Conservation (phyloP, 2,113 vertebrate genomes). For the Phylloscopus trochiloides region DNA sequence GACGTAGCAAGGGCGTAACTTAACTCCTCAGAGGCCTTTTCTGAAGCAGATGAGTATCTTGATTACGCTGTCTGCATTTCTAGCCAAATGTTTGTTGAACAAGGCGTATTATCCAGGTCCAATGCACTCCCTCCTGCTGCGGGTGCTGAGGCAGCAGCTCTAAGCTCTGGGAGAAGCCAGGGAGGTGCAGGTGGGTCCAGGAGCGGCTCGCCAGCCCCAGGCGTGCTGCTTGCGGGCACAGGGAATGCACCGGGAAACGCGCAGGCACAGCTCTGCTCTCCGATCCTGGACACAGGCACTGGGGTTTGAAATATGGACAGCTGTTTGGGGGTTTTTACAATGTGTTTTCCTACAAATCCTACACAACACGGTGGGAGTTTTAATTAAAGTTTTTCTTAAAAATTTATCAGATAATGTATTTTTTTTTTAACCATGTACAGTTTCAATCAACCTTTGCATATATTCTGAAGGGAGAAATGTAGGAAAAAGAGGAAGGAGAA, state of each 20-base stretch:
- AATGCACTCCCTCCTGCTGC: not conserved
- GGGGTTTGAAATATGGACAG: not conserved
- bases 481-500: not conserved
- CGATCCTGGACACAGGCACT: fast-evolving
- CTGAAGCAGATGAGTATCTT: not conserved
- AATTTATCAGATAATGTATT: not conserved
- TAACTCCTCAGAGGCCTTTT: not conserved
- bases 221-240: fast-evolving
- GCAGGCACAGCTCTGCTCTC: not conserved
- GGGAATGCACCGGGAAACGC: not conserved
- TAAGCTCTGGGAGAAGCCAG: not conserved
- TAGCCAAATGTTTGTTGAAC: not conserved
- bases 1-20: not conserved
- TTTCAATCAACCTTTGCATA: not conserved
- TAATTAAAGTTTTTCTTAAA: not conserved
- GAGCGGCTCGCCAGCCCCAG: fast-evolving
- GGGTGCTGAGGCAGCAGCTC: not conserved
- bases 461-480: not conserved
- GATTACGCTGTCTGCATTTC: not conserved
- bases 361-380: not conserved
- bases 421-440: not conserved
- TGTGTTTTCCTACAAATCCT: not conserved
- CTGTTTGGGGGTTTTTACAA: fast-evolving
- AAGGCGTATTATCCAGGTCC: not conserved
- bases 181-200: not conserved